Evolutionary conservation across 2,113 vertebrate species (phyloP).

Genomic region (Desmodus rotundus): DNA sequence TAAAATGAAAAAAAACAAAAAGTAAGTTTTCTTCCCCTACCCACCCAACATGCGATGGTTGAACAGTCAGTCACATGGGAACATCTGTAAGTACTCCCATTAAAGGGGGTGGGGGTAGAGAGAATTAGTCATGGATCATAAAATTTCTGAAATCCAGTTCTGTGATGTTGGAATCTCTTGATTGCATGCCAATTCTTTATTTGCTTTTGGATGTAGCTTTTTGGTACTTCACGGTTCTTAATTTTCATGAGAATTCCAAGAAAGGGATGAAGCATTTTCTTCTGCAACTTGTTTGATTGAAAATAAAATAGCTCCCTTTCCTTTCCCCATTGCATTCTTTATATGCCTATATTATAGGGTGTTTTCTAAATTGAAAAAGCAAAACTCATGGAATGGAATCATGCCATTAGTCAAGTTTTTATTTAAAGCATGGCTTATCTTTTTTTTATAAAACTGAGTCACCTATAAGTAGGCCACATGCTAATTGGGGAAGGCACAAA

Average conservation of each 20-base stretch:
- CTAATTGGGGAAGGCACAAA: neutral
- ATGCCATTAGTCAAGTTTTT: neutral
- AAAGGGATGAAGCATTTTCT: neutral
- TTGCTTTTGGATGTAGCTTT: neutral
- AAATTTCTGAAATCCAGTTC: neutral
- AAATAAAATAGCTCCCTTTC: neutral
- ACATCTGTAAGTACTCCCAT: too few relatives aligned
- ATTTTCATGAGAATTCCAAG: neutral
- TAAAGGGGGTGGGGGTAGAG: neutral
- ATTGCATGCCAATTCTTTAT: neutral
- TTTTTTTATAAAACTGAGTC: neutral
- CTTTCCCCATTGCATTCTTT: neutral
- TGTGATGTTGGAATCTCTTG: neutral
- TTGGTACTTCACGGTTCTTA: neutral
- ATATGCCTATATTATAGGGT: neutral
- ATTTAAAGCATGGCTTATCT: neutral
- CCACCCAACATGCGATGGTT: neutral
- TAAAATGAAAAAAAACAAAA: neutral
- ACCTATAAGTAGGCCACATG: neutral
- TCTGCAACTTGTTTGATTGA: neutral
- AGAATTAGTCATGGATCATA: neutral
- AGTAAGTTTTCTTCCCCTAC: neutral
- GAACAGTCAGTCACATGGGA: neutral
- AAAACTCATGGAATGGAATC: neutral
- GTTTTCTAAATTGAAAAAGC: neutral